phyloP scores from a whole-genome alignment of 2,888 invertebrate species.

The Zeuzera pyrina region DNA sequence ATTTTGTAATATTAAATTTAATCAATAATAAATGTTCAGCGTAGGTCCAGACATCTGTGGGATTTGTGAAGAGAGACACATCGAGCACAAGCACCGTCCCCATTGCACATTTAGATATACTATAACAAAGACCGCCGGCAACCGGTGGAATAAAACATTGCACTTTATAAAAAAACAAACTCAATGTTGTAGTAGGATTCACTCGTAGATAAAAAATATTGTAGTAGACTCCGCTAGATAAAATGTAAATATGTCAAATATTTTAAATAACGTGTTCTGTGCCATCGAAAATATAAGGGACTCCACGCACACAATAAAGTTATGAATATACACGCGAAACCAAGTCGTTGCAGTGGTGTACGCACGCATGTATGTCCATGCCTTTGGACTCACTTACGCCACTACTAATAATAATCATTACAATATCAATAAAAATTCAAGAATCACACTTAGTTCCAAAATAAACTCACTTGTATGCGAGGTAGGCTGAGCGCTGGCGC shows the following conservation, averaged over 20 bases:
- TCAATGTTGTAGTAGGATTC: slow-evolving; percentile 72
- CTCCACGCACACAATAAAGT: slow-evolving; percentile 65
- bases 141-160: slow-evolving; percentile 72
- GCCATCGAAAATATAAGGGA: slow-evolving; percentile 69
- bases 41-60: slow-evolving; percentile 33
- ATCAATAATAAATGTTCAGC: slow-evolving; percentile 20
- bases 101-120: slow-evolving; percentile 58
- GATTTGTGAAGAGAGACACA: slow-evolving; percentile 31
- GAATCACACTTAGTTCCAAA: slow-evolving; percentile 84
- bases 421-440: slow-evolving; percentile 76
- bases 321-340: slow-evolving; percentile 41
- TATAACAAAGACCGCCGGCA: slow-evolving; percentile 66
- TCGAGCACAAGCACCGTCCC: slow-evolving; percentile 39
- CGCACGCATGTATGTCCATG: slow-evolving; percentile 41
- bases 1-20: no score
- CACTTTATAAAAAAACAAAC: slow-evolving; percentile 69
- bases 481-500: slow-evolving; percentile 76
- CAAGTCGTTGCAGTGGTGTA: slow-evolving; percentile 20
- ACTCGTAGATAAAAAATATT: slow-evolving; percentile 71
- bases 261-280: slow-evolving; percentile 69
- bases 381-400: slow-evolving; percentile 64
- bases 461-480: slow-evolving; percentile 84
- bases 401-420: slow-evolving; percentile 73
- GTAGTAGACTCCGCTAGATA: slow-evolving; percentile 72
- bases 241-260: slow-evolving; percentile 73